These are phyloP conservation scores for Tipula confusa DNA, from an alignment of 2,888 invertebrate species.

Conservation along the genomic window DNA sequence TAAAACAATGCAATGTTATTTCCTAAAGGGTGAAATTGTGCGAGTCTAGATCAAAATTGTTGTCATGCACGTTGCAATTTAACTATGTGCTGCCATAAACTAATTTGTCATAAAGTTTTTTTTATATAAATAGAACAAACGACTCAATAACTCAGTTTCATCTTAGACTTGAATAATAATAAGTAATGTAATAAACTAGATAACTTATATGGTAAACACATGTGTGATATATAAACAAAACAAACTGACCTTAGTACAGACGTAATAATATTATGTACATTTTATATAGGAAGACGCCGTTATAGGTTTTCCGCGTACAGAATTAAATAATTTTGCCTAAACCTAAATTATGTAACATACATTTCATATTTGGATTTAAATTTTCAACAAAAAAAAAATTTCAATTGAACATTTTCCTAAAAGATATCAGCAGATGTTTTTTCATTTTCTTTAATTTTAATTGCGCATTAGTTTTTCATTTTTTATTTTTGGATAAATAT, in stretches of 20 bases:
- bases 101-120: background rate
- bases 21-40: background rate
- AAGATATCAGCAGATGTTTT: constrained; percentile 25
- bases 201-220: background rate
- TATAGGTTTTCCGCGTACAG: background rate
- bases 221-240: background rate
- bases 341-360: background rate
- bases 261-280: background rate
- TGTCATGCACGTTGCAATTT: background rate
- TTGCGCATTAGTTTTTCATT: constrained; percentile 5
- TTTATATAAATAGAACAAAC: background rate
- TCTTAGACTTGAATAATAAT: background rate
- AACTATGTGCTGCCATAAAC: background rate
- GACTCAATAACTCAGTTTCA: background rate
- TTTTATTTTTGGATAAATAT: constrained; percentile 25
- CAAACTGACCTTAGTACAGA: background rate
- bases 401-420: constrained; percentile 17
- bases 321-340: background rate
- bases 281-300: background rate
- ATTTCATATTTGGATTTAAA: background rate
- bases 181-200: background rate
- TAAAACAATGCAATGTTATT: background rate
- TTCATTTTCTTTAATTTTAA: constrained; percentile 15
- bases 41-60: background rate
- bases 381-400: background rate